These are phyloP conservation scores for Alethe castanea DNA, from an alignment of 2,113 vertebrate genomes.

Conservation along the genomic window DNA sequence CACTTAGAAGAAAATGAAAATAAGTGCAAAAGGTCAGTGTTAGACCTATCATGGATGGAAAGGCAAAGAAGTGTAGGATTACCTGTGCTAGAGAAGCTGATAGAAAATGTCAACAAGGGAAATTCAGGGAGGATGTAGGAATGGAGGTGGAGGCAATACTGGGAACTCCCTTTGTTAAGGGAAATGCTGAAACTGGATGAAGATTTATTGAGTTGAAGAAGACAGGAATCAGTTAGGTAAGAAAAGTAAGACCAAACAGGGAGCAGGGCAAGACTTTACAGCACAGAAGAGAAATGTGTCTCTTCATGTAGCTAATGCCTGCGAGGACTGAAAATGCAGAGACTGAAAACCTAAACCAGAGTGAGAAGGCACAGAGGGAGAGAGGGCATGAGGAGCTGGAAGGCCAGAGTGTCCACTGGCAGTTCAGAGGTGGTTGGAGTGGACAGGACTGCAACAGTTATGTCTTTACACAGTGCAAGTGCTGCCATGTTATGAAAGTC, in stretches of 20 bases:
- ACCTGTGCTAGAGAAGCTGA: background rate
- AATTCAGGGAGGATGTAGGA: background rate
- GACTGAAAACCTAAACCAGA: background rate
- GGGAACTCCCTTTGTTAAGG: background rate
- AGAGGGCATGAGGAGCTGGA: background rate
- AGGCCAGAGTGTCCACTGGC: accelerated
- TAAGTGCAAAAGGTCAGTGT: background rate
- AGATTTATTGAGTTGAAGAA: background rate
- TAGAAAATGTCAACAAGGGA: background rate
- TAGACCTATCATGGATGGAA: background rate
- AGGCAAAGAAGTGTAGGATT: background rate
- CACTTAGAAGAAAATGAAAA: background rate
- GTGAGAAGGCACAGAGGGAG: background rate
- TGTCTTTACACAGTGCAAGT: background rate
- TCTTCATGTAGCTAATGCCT: background rate
- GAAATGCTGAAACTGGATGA: background rate
- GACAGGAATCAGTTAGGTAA: background rate
- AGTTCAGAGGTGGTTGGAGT: background rate
- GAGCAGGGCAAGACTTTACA: background rate
- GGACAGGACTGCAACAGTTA: background rate
- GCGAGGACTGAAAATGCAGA: background rate
- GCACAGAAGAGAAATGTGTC: background rate
- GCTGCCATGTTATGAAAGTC: background rate
- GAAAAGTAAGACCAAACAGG: background rate
- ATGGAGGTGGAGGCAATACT: background rate